These are phyloP conservation scores for Menidia menidia DNA, from an alignment of 2,797 vertebrate species.

Conservation along the genomic window DNA sequence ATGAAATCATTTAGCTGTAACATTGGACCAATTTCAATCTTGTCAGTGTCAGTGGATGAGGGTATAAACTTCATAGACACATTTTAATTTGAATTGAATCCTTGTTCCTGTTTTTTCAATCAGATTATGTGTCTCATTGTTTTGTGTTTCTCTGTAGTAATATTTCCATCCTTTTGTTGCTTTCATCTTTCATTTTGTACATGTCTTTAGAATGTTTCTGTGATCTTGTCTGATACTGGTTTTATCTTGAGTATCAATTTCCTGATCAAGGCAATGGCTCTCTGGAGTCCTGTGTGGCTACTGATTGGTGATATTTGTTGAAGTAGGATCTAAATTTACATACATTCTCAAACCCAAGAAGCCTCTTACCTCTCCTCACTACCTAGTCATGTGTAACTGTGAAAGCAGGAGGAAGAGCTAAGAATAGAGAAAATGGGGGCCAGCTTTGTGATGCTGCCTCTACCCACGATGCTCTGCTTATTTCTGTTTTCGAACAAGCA, in stretches of 20 bases:
- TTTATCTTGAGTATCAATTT: neutral
- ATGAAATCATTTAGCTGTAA: neutral
- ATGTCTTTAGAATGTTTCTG: neutral
- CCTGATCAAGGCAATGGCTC: neutral
- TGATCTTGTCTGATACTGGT: neutral
- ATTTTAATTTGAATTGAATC: no score
- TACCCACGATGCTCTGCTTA: constrained; percentile 59
- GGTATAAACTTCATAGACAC: no score
- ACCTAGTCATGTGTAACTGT: constrained; percentile 71
- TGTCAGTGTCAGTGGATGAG: neutral
- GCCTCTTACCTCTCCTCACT: constrained; percentile 47
- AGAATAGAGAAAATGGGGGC: constrained; percentile 71
- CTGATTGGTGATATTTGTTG: neutral
- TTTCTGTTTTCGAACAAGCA: constrained; percentile 41
- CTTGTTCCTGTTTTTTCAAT: neutral
- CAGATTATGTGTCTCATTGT: neutral
- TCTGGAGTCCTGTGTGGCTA: neutral
- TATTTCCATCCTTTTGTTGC: neutral
- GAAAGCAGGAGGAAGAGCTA: constrained; percentile 71
- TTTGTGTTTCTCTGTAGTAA: neutral
- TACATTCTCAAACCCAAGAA: constrained; percentile 27
- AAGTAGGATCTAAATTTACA: constrained; percentile 9
- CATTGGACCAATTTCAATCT: no score
- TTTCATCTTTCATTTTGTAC: neutral
- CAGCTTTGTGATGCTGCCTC: constrained; percentile 60